phyloP scores from a whole-genome alignment of 1,140 invertebrate species.

The Copidosoma floridanum region DNA sequence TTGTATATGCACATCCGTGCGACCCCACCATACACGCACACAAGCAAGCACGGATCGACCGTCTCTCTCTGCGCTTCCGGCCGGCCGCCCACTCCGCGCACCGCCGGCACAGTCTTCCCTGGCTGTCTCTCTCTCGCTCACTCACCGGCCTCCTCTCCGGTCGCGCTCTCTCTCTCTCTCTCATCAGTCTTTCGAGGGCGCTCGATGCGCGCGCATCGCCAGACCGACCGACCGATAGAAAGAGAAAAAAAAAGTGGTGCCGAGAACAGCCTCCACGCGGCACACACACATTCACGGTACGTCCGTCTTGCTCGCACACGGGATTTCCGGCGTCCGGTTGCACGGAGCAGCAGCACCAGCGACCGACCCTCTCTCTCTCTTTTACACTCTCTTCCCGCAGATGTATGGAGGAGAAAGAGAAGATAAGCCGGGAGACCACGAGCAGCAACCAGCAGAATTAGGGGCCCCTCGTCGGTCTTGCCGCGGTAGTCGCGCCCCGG shows the following conservation, averaged over 20 bases:
- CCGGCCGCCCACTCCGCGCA: constrained; percentile 28
- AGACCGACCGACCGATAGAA: too few relatives aligned
- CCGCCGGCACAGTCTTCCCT: too few relatives aligned
- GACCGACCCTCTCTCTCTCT: too few relatives aligned
- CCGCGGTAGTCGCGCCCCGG: too few relatives aligned
- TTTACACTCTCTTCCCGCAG: too few relatives aligned
- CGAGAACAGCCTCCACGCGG: background rate
- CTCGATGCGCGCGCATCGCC: constrained; percentile 29
- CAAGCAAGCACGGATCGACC: too few relatives aligned
- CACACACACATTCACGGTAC: background rate
- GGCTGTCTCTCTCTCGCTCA: constrained; percentile 10
- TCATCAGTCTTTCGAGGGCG: constrained; percentile 26
- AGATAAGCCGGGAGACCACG: background rate
- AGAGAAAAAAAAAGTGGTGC: background rate
- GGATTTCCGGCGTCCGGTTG: constrained; percentile 24
- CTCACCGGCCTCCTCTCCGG: constrained; percentile 1
- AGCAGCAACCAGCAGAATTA: background rate
- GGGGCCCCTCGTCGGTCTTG: too few relatives aligned
- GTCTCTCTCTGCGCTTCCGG: constrained; percentile 35
- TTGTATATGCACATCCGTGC: too few relatives aligned
- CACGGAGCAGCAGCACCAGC: background rate
- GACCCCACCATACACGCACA: too few relatives aligned
- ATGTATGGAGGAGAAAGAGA: background rate
- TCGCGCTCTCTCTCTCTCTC: constrained; percentile 8
- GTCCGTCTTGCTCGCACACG: constrained; percentile 11